Evolutionary conservation across 1,140 invertebrate genomes (phyloP).

Genomic region (Archivesica marissinica): DNA sequence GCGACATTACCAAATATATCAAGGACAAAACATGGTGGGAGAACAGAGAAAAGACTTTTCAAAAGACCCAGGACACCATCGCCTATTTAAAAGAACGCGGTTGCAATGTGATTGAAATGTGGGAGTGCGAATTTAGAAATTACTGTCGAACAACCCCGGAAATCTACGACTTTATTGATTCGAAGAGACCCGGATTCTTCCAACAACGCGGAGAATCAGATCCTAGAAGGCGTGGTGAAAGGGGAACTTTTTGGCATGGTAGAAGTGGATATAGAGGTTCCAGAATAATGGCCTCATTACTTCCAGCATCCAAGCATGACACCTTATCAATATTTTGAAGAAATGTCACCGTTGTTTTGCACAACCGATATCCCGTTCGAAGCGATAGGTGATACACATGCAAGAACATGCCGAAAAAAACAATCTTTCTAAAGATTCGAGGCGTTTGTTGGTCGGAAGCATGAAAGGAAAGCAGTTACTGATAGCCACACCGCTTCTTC

Average conservation of each 20-base stretch:
- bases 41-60: background rate
- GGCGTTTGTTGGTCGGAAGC: constrained; percentile 13
- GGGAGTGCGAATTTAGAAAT: constrained; percentile 44
- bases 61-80: constrained; percentile 6
- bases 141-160: background rate
- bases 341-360: constrained; percentile 62
- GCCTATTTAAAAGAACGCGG: background rate
- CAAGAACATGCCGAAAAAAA: constrained; percentile 39
- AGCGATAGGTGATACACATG: constrained; percentile 65
- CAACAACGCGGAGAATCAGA: constrained; percentile 14
- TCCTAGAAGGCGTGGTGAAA: constrained; percentile 37
- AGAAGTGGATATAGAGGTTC: constrained; percentile 60
- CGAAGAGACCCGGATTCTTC: background rate
- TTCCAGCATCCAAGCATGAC: constrained; percentile 40
- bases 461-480: constrained; percentile 35
- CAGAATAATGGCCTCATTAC: constrained; percentile 23
- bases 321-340: constrained; percentile 57
- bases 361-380: constrained; percentile 59
- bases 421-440: constrained; percentile 51
- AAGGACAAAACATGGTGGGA: background rate
- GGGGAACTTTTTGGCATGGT: background rate
- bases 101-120: constrained; percentile 43
- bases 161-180: constrained; percentile 32
- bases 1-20: background rate
- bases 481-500: constrained; percentile 46